A percentile compares a stretch with the other conserved stretches of the same genome.
Evolutionary conservation across 2,888 invertebrate genomes (phyloP).

Genomic region (Argyresthia goedartella): DNA sequence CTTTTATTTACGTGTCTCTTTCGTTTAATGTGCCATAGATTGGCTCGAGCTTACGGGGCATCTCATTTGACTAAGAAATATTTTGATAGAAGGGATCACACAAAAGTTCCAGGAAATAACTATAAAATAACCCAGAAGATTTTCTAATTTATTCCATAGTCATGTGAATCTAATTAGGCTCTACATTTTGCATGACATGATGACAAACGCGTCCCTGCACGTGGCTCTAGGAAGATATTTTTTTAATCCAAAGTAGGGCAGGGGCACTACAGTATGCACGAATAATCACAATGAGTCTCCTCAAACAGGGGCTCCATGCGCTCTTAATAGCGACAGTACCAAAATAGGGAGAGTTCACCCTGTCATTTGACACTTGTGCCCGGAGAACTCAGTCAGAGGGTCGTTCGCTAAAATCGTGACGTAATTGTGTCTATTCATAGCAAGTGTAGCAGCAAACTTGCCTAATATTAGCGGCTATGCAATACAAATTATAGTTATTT

Average conservation of each 20-base stretch:
- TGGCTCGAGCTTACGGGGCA: no score
- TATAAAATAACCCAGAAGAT: no score
- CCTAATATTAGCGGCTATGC: background rate
- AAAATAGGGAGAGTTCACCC: slow-evolving; percentile 52
- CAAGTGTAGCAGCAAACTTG: slow-evolving; percentile 14
- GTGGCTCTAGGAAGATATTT: no score
- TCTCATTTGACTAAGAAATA: no score
- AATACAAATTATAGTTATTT: slow-evolving; percentile 1
- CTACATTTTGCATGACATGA: no score
- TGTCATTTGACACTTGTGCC: slow-evolving; percentile 67
- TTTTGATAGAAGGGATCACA: no score
- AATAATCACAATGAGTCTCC: background rate
- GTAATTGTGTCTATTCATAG: slow-evolving; percentile 41
- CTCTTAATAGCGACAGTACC: slow-evolving; percentile 22
- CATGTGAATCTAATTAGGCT: no score
- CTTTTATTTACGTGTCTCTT: slow-evolving; percentile 8
- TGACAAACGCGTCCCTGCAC: no score
- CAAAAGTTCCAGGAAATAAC: no score
- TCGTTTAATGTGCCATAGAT: background rate
- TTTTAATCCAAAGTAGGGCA: no score
- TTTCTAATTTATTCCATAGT: no score
- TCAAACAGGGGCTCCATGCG: background rate
- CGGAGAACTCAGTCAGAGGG: slow-evolving; percentile 45
- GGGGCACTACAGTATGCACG: no score
- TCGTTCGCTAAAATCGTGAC: slow-evolving; percentile 50